Evolutionary conservation across 2,113 vertebrate species (phyloP).

Genomic region (Sitta europaea): DNA sequence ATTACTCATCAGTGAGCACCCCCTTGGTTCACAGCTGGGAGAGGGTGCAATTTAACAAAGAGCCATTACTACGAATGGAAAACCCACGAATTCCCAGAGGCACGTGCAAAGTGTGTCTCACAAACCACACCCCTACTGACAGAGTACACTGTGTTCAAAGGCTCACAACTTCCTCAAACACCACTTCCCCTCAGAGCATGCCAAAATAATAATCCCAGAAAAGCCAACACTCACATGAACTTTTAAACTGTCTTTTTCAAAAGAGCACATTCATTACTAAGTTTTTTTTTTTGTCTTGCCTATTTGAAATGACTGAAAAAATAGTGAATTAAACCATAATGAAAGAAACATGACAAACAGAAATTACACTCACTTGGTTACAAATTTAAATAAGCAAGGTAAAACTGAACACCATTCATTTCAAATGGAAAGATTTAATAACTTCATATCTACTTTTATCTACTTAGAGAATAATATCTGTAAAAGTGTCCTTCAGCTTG

Average conservation of each 20-base stretch:
- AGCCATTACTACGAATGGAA: neutral
- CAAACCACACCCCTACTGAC: neutral
- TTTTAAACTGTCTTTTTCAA: conserved; percentile 10
- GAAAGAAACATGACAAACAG: neutral
- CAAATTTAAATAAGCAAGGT: neutral
- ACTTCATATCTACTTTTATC: neutral
- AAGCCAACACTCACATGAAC: conserved; percentile 2
- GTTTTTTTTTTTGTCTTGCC: neutral
- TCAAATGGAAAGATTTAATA: neutral
- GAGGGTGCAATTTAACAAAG: neutral
- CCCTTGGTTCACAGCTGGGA: neutral
- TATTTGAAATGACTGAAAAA: neutral
- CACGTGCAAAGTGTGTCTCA: neutral
- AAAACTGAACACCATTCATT: neutral
- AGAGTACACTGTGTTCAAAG: conserved; percentile 1
- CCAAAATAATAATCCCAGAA: neutral
- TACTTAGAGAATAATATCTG: neutral
- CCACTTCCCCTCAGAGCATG: neutral
- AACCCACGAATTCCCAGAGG: neutral
- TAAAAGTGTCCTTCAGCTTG: neutral
- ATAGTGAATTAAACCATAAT: neutral
- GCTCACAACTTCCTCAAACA: neutral
- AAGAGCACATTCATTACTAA: neutral
- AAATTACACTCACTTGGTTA: neutral
- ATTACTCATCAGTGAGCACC: neutral